A percentile compares a stretch with the other conserved stretches of the same genome.
Conservation (phyloP, 1,140 invertebrate species). For the Vanessa tameamea region DNA sequence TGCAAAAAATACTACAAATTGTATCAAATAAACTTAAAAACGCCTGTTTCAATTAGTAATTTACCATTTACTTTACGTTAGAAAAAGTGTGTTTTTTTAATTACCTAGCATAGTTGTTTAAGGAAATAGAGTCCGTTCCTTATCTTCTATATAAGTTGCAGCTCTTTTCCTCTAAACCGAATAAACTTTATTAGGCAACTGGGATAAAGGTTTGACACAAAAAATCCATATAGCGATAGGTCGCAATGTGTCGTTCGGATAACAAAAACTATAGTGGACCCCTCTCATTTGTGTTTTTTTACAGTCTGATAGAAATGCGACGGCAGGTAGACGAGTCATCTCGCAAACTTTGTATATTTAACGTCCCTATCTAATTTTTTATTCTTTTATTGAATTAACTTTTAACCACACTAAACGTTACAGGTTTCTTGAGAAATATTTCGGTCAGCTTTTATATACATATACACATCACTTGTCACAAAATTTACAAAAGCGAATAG, state of each 20-base stretch:
- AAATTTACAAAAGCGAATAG: neutral
- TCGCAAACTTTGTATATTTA: conserved; percentile 64
- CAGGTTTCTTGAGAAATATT: neutral
- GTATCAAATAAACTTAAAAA: too few relatives aligned
- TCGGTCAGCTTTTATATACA: neutral
- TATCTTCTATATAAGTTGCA: conserved; percentile 36
- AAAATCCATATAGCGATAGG: conserved; percentile 68
- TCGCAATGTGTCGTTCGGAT: conserved; percentile 66
- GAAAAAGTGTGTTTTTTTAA: too few relatives aligned
- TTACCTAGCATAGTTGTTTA: neutral
- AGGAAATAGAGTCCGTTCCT: neutral
- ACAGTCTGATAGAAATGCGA: conserved; percentile 64
- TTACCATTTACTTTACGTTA: too few relatives aligned
- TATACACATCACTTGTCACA: neutral
- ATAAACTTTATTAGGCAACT: conserved; percentile 77
- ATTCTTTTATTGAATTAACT: conserved; percentile 33
- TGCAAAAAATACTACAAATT: too few relatives aligned
- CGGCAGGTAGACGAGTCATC: conserved; percentile 67
- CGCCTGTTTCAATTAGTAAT: too few relatives aligned
- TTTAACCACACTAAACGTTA: conserved; percentile 12
- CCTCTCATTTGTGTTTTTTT: conserved; percentile 72
- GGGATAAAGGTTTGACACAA: conserved; percentile 70
- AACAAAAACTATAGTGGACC: conserved; percentile 73
- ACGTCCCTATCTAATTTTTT: conserved; percentile 44
- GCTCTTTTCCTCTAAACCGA: conserved; percentile 51